Conservation (phyloP, 2,113 vertebrate species). For the Tiliqua scincoides region DNA sequence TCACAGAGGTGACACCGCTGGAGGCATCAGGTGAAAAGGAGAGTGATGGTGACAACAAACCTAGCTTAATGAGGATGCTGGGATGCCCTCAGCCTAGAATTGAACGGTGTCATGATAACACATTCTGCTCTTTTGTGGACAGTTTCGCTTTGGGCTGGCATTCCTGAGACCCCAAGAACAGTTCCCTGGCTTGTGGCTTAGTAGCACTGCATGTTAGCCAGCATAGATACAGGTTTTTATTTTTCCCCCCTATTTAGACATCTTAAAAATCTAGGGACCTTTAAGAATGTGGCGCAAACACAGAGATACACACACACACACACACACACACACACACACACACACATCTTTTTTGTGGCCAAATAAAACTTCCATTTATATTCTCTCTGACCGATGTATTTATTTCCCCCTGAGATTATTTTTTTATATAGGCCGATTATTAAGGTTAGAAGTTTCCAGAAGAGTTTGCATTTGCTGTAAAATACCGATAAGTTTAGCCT, state of each 20-base stretch:
- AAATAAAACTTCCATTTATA: conserved; percentile 47
- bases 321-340: background rate
- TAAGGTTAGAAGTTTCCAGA: conserved; percentile 66
- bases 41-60: background rate
- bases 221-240: background rate
- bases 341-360: conserved; percentile 28
- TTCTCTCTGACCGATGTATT: conserved; percentile 36
- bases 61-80: background rate
- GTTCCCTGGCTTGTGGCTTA: background rate
- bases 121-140: background rate
- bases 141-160: background rate
- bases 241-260: background rate
- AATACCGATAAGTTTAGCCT: conserved; percentile 55
- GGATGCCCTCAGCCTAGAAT: background rate
- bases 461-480: conserved; percentile 59
- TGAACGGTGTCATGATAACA: background rate
- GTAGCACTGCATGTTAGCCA: background rate
- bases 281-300: conserved; percentile 24
- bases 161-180: background rate
- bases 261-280: conserved; percentile 26
- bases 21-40: background rate
- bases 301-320: background rate
- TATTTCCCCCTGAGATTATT: conserved; percentile 59
- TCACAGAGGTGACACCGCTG: conserved; percentile 5
- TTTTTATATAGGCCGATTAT: conserved; percentile 48